Percentiles rank a stretch among this genome's conserved stretches.
Evolutionary conservation across 1,140 invertebrate genomes (phyloP).

Genomic region (Chironomus striatipennis): DNA sequence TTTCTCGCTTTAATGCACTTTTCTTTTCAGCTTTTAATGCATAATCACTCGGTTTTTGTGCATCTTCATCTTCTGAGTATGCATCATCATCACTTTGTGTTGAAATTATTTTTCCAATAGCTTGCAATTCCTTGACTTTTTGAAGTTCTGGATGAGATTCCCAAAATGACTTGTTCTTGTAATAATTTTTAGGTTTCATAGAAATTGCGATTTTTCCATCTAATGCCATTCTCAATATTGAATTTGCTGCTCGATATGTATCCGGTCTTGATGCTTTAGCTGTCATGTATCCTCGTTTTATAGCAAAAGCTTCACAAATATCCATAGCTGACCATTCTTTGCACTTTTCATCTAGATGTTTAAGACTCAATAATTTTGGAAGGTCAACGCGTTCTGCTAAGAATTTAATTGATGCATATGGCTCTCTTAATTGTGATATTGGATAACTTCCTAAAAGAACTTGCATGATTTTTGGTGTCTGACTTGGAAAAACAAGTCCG

Average conservation of each 20-base stretch:
- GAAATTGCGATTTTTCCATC: slow-evolving; percentile 79
- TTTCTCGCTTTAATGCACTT: neutral
- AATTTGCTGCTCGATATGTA: slow-evolving; percentile 83
- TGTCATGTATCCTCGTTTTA: slow-evolving; percentile 74
- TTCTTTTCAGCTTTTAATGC: neutral
- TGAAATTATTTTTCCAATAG: slow-evolving; percentile 37
- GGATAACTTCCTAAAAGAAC: slow-evolving; percentile 89
- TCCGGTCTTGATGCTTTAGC: slow-evolving; percentile 79
- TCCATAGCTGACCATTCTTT: slow-evolving; percentile 81
- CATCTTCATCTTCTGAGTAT: neutral
- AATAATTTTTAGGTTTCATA: slow-evolving; percentile 55
- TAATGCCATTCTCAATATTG: slow-evolving; percentile 73
- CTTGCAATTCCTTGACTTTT: slow-evolving; percentile 55
- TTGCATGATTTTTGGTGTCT: slow-evolving; percentile 75
- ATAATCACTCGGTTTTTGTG: neutral
- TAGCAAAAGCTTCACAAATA: slow-evolving; percentile 88
- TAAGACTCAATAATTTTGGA: slow-evolving; percentile 61
- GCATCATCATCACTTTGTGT: neutral
- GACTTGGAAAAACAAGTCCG: slow-evolving; percentile 89
- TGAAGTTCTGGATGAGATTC: slow-evolving; percentile 48
- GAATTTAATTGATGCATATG: slow-evolving; percentile 71
- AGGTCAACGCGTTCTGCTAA: slow-evolving; percentile 75
- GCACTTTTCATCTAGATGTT: slow-evolving; percentile 62
- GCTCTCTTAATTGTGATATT: slow-evolving; percentile 88
- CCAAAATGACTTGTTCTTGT: slow-evolving; percentile 44